phyloP scores from a whole-genome alignment of 2,888 invertebrate genomes.

The Calliphora vomitoria region DNA sequence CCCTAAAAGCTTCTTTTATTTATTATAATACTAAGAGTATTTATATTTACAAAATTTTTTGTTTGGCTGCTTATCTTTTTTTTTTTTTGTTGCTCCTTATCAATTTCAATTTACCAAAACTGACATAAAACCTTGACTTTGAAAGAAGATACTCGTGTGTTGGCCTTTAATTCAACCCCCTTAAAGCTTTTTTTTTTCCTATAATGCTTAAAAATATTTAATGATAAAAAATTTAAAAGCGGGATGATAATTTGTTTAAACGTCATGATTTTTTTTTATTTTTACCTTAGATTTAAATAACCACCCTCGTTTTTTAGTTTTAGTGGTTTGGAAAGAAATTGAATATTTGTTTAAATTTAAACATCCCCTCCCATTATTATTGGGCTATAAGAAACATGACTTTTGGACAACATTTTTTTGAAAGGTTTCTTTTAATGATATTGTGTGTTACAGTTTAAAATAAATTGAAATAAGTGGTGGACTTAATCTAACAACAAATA shows the following conservation, averaged over 20 bases:
- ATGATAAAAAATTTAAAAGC: no score
- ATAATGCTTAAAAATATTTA: no score
- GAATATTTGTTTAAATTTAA: background rate
- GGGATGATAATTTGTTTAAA: no score
- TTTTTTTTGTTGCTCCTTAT: background rate
- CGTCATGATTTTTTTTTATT: background rate
- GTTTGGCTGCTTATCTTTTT: background rate
- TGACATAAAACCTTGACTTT: background rate
- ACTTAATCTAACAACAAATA: conserved; percentile 30
- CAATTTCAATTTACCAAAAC: background rate
- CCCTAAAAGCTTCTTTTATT: background rate
- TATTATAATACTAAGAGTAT: background rate
- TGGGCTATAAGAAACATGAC: conserved; percentile 33
- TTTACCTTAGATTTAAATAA: conserved; percentile 3
- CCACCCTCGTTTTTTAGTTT: background rate
- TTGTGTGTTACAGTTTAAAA: conserved; percentile 48
- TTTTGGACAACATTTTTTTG: conserved; percentile 30
- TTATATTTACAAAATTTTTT: background rate
- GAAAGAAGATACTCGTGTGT: no score
- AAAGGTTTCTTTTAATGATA: conserved; percentile 66
- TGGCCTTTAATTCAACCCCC: no score
- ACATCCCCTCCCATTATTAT: conserved; percentile 16
- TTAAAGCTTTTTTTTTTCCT: no score
- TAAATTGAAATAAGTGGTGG: conserved; percentile 16
- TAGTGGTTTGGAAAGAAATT: background rate